Evolutionary conservation across 2,888 invertebrate genomes (phyloP), one percentile per base, ranked within the genome.

Genomic region (Phrixothrix hirtus): DNA sequence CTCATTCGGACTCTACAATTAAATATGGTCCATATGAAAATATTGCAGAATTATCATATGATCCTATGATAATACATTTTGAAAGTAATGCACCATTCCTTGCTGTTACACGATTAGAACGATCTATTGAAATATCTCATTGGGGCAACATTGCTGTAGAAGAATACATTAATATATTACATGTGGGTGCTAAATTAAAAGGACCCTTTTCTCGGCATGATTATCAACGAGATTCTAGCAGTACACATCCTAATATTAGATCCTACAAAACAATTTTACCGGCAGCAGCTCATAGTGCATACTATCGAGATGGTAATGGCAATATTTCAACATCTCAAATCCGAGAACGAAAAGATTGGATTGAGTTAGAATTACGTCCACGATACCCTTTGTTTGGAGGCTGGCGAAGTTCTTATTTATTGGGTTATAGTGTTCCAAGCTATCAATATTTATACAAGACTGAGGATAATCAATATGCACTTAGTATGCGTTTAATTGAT

Each of bases 101-200:
- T 60, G 92, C 93, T n/a, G 93, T 97, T 0, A 91, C 90, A 0
- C 82, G 83, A 34, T 75, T 99, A 61, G 89, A 92, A 64, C 83
- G 99, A 37, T 78, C 85, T 0, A 89, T 99, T 65, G 98, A 99
- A 78, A 86, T 99, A 1, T 99, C 98, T 0, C 98, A 99, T 74
- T 99, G 99, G 99, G 98, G 98, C 5, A 97, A 98, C 70, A 92
- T 99, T 66, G 98, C 98, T 13, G 83, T 99, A 0, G 96, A 98
- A 73, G 99, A 99, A 74, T 86, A 88, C 4, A 84, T 98, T 62
- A 93, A 96, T 72, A 81, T 99, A 59, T 80, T 87, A 12, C 98
- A 99, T 70, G 88, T 90, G 34, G 99, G 99, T 30, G 98, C 99
- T 7, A 81, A 85, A 57, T 77, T 99, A 29, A 95, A 96, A 71